phyloP scores from a whole-genome alignment of 2,888 invertebrate species.

The Blastobasis lacticolella region DNA sequence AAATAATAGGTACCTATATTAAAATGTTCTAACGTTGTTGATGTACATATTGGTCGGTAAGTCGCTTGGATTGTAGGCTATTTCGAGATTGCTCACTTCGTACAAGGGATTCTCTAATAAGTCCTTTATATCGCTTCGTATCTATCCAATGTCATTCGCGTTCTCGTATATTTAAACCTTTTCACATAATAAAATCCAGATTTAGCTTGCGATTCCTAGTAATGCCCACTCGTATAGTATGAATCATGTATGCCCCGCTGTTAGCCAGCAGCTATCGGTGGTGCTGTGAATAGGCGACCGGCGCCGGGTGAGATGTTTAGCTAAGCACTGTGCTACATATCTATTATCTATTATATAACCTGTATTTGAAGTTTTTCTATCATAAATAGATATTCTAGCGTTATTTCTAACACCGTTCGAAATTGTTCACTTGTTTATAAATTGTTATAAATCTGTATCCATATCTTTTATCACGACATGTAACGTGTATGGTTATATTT shows the following conservation, averaged over 20 bases:
- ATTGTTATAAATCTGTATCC: slow-evolving; percentile 68
- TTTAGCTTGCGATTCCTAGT: slow-evolving; percentile 66
- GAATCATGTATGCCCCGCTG: slow-evolving; percentile 10
- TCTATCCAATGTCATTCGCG: slow-evolving; percentile 48
- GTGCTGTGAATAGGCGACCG: slow-evolving; percentile 37
- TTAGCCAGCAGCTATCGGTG: slow-evolving; percentile 21
- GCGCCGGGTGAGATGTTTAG: slow-evolving; percentile 49
- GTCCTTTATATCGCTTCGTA: slow-evolving; percentile 66
- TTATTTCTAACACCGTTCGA: slow-evolving; percentile 65
- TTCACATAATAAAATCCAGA: slow-evolving; percentile 53
- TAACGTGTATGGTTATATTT: slow-evolving; percentile 63
- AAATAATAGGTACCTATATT: slow-evolving; percentile 19
- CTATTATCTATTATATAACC: slow-evolving; percentile 53
- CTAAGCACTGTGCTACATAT: slow-evolving; percentile 69
- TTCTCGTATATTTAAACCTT: slow-evolving; percentile 49
- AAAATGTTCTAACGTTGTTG: slow-evolving; percentile 47
- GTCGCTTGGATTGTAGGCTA: slow-evolving; percentile 65
- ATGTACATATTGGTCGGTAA: slow-evolving; percentile 60
- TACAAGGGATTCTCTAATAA: slow-evolving; percentile 69
- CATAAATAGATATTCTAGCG: slow-evolving; percentile 63
- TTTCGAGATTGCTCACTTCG: slow-evolving; percentile 66
- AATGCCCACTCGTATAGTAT: slow-evolving; percentile 39
- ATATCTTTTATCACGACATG: slow-evolving; percentile 66
- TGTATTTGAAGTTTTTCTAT: slow-evolving; percentile 64
- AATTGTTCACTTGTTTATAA: slow-evolving; percentile 72